Conservation (phyloP, 2,888 invertebrate genomes). For the Eubasilissa splendida region DNA sequence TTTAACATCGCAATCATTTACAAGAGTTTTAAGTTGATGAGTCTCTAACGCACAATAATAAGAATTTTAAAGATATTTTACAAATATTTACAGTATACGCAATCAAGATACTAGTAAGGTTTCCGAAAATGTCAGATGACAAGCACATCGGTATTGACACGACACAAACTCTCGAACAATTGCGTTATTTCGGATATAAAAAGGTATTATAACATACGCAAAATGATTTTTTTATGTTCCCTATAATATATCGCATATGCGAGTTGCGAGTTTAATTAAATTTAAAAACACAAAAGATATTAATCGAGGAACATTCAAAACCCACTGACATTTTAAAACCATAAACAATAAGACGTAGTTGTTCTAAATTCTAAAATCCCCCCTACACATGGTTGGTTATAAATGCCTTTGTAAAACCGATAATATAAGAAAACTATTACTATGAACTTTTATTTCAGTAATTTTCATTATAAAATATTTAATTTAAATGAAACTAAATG, state of each 20-base stretch:
- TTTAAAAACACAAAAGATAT: constrained; percentile 1
- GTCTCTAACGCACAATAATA: too few species aligned
- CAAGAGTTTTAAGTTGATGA: too few species aligned
- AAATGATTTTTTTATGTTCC: not conserved
- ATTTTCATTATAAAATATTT: too few species aligned
- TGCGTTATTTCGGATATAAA: not conserved
- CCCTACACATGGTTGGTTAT: too few species aligned
- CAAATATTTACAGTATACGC: not conserved
- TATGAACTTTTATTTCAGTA: too few species aligned
- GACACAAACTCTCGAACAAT: constrained; percentile 19
- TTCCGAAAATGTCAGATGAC: constrained; percentile 42
- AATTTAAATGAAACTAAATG: too few species aligned
- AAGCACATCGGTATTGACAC: constrained; percentile 26
- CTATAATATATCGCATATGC: not conserved
- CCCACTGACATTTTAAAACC: constrained; percentile 22
- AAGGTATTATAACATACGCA: not conserved
- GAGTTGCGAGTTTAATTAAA: not conserved
- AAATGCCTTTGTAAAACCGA: too few species aligned
- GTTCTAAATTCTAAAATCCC: too few species aligned
- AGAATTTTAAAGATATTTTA: not conserved
- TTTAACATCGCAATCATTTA: constrained; percentile 1
- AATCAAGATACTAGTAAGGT: constrained; percentile 24
- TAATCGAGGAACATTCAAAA: constrained; percentile 28
- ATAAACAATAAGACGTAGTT: too few species aligned
- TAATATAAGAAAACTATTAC: too few species aligned